Base-by-base conservation (phyloP, 1,140 invertebrate genomes). In the Drosophila serrata region DNA sequence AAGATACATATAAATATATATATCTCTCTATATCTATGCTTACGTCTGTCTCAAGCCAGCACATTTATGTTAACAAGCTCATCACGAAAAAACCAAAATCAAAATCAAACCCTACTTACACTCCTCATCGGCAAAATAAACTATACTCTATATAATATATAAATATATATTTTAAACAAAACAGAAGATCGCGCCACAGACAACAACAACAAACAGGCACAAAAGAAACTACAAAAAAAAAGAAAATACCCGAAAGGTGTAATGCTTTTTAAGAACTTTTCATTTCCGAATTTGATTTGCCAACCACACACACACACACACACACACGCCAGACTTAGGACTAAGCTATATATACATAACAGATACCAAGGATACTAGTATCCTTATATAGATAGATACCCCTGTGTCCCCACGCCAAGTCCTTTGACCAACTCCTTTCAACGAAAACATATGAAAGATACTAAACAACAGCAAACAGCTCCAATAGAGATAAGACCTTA, bases 61-160 rank as follows among this genome's bases (percentile, higher is more conserved):
- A 85, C 81, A 86, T 85, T 85, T 78, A 75, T 75, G 72, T 86
- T 74, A 78, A 55, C 46, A 57, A 57, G 60, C 62, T 85, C 82
- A 85, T 85, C 68, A 81, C 70, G 49, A 77, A 67, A 65, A n/a
- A n/a, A 22, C 37, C 31, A 17, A 56, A 19, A 49, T 33, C 49
- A 13, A 61, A 69, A 37, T 42, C 42, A 31, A 57, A 62, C 9
- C 56, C 55, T 35, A 22, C 39, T 29, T 55, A 55, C 19, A 31
- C 48, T 39, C 61, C 37, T 42, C 61, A 63, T 64, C 55, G 61
- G 61, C 39, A 39, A 42, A 59, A 24, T 55, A 55, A 60, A 22
- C 43, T 48, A 53, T 53, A 61, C 33, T 24, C n/a, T 46, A 46
- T 46, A 58, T 43, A 15, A 15, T 46, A 31, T 48, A 19, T 51